Evolutionary conservation across 2,113 vertebrate species (phyloP), one percentile per base, ranked within the genome.

Genomic region (Dissostichus mawsoni): DNA sequence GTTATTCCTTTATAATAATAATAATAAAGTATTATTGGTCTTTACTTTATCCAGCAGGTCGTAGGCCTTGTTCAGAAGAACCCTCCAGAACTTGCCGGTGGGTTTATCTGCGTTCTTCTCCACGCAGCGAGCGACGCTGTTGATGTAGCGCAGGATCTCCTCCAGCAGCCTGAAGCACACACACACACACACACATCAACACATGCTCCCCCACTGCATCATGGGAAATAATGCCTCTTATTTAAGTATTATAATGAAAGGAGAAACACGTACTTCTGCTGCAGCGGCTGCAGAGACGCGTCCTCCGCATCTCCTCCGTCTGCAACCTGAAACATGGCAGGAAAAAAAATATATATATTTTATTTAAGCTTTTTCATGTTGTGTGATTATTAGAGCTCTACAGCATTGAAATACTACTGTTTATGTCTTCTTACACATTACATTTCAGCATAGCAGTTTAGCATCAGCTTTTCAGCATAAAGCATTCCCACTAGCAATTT

Each of bases 21-120:
- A 41, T 41, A 8, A 41, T 41, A 41, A 41, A 41, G 36, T 41
- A 8, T 41, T 41, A 8, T 41, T 29, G 25, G 13, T 11, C 16
- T 20, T 16, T 58, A 61, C 66, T 5, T 99, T 98, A 67, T 99
- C 98, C 69, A 99, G 89, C 69, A 96, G 80, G 51, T 99, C 97
- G 0, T 99, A 99, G 14, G 94, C 89, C 82, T 97, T 99, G 62
- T 95, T 98, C 41, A 99, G 96, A 56, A 99, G 95, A 13, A 96
- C 97, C 52, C 97, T 96, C 98, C 98, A 99, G 76, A 98, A 99
- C 92, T 98, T 99, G 41, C 95, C 96, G 0, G 96, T 98, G 44
- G 96, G 93, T 74, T 95, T 95, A 86, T 98, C 95, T 0, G 94
- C 85, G 0, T 97, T 97, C 67, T 92, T 93, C 93, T 99, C 98